These are phyloP conservation scores for Coelopa pilipes DNA, from an alignment of 2,888 invertebrate genomes.

Conservation along the genomic window DNA sequence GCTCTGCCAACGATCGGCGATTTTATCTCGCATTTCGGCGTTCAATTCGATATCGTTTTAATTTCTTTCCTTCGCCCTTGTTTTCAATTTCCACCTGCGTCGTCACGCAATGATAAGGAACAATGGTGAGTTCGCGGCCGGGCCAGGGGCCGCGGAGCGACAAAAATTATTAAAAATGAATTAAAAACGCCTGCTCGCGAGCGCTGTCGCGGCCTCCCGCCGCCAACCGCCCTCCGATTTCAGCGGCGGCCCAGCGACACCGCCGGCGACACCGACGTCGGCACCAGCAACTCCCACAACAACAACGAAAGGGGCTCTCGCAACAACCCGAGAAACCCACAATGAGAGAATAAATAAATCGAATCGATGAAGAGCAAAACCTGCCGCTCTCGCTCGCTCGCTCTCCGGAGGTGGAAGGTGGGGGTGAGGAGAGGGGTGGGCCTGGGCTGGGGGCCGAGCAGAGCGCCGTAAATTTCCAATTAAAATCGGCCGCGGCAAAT, in stretches of 20 bases:
- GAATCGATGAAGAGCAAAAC: conserved; percentile 36
- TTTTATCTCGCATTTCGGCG: too few species aligned
- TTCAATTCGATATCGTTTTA: neutral
- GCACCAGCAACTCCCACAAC: neutral
- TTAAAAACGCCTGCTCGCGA: too few species aligned
- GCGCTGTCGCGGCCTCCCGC: too few species aligned
- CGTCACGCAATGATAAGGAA: conserved; percentile 27
- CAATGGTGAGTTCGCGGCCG: neutral
- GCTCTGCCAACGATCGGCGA: too few species aligned
- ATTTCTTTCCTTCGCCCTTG: neutral
- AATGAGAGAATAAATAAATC: conserved; percentile 39
- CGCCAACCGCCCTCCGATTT: too few species aligned
- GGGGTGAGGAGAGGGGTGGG: neutral
- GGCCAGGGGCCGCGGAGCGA: too few species aligned
- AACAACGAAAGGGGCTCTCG: neutral
- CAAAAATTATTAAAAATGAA: too few species aligned
- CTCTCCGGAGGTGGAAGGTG: neutral
- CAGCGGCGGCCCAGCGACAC: too few species aligned
- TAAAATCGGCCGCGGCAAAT: conserved; percentile 65
- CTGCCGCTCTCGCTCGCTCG: neutral
- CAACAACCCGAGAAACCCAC: neutral
- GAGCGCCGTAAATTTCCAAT: conserved; percentile 59
- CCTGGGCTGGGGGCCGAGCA: neutral
- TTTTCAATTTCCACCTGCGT: conserved; percentile 8
- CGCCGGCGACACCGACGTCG: too few species aligned